Base-by-base conservation (phyloP, 2,113 vertebrate species). In the Erpornis zantholeuca region DNA sequence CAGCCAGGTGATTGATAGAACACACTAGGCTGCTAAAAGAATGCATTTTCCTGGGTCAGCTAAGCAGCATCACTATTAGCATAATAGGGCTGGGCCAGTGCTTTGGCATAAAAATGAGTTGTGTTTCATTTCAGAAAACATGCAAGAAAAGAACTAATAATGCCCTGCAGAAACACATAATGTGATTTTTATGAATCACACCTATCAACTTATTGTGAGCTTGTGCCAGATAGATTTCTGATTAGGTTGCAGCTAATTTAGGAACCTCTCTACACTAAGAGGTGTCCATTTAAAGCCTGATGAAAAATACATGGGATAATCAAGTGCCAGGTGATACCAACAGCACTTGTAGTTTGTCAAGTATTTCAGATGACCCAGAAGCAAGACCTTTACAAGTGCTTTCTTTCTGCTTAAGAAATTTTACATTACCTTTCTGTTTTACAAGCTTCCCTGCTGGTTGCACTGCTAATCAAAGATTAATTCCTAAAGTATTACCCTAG, bases 201-300 rank as follows among this genome's bases (percentile, higher is more conserved):
- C 71, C 71, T 89, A 84, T 47, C 25, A 86, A 68, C 57, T 88
- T 86, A 71, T 35, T 78, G n/a, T 52, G 22, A 56, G 21, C 64
- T 89, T 75, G 42, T 76, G 29, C 38, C 44, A 64, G 70, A 76
- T 72, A 81, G 63, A 65, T 82, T 65, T 64, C 14, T 94, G 29
- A 66, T 87, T 72, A 63, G 20, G 47, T 79, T 97, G 91, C 63
- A 76, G 38, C 54, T 96, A 96, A 89, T 90, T 81, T 71, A 63
- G 45, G 63, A 88, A 35, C 31, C 29, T 59, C 40, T 95, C 35
- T 85, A 6, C 33, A 36, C 63, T 54, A 52, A 65, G 28, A 73
- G n/a, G 64, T 69, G 77, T 53, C 80, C 38, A 66, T 54, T 91
- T 94, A 91, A 76, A 94, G 20, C n/a, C 69, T 91, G 36, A 81